Evolutionary conservation across 2,797 vertebrate species (phyloP), one percentile per base, ranked within the genome.

Genomic region (Esox masquinongy): DNA sequence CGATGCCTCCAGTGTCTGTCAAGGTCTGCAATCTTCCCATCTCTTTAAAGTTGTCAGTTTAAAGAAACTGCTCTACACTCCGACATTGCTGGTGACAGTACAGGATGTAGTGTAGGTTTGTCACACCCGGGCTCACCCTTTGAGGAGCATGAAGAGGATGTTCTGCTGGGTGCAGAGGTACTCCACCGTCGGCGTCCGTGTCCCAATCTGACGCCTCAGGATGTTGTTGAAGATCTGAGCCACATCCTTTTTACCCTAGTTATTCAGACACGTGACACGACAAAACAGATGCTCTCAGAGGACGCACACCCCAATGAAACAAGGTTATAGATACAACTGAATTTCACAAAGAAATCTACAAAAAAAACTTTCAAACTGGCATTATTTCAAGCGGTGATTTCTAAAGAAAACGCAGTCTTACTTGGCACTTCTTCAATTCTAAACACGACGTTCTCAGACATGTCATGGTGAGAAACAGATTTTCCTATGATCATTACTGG

Each of bases 221-320:
- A 99, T 99, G 91, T 99, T 99, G 93, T 99, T 99, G 92, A 99
- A 99, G 93, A 99, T 99, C 82, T 99, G 97, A 74, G 97, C 97
- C 80, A 99, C 97, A 61, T 99, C 97, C 91, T 99, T 99, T 90
- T 98, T 98, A 80, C 97, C 96, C 97, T 98, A 93, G 82, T 82
- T 86, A 11, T 61, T n/a, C 12, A 61, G n/a, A 61, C 2, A 61
- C 8, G 3, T 56, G n/a, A 56, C 56, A 61, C 12, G 6, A 11
- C 12, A 11, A 47, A 47, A 47, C 43, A 43, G 6, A 43, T 7
- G n/a, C n/a, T 43, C 43, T 43, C 9, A 43, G 8, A 11, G 43
- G 9, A 43, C 7, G 43, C 43, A 43, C 6, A 47, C 9, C 12
- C 43, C 43, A 11, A 47, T 61, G 56, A 24, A 61, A 24, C 2